Percentiles rank a stretch among this genome's conserved stretches.
Evolutionary conservation across 2,797 vertebrate genomes (phyloP).

Genomic region (Epinephelus awoara): DNA sequence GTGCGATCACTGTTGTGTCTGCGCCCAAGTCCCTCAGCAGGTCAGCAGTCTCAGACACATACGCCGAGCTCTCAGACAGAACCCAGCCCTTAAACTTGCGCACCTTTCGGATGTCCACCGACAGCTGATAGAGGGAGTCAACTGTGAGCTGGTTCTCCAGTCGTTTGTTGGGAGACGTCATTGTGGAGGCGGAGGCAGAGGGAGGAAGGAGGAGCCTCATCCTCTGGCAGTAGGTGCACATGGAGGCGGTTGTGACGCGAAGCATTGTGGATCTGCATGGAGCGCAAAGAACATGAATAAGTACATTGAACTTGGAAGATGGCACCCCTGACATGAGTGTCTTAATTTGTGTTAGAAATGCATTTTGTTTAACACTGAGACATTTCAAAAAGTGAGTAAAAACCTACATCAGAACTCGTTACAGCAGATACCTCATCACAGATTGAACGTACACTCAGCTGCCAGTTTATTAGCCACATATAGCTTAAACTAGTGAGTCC

Average conservation of each 20-base stretch:
- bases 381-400: neutral
- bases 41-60: conserved; percentile 85
- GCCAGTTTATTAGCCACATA: neutral
- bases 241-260: conserved; percentile 64
- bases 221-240: conserved; percentile 67
- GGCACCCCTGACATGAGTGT: neutral
- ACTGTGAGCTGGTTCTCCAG: conserved; percentile 87
- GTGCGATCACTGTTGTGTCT: conserved; percentile 66
- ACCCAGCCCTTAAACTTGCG: conserved; percentile 91
- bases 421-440: neutral
- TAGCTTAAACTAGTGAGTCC: too few species aligned
- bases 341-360: neutral
- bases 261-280: conserved; percentile 63
- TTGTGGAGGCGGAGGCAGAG: conserved; percentile 36
- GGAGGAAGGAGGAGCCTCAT: conserved; percentile 53
- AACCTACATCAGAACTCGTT: neutral
- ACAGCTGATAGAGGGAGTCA: conserved; percentile 84
- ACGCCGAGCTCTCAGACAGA: conserved; percentile 84
- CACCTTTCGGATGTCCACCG: conserved; percentile 89
- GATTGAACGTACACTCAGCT: neutral
- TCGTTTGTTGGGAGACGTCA: conserved; percentile 33
- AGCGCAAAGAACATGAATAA: neutral
- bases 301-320: too few species aligned
- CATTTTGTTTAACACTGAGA: neutral
- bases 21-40: conserved; percentile 90